These are phyloP conservation scores for Florisuga fusca DNA, from an alignment of 2,797 vertebrate genomes.

Conservation along the genomic window DNA sequence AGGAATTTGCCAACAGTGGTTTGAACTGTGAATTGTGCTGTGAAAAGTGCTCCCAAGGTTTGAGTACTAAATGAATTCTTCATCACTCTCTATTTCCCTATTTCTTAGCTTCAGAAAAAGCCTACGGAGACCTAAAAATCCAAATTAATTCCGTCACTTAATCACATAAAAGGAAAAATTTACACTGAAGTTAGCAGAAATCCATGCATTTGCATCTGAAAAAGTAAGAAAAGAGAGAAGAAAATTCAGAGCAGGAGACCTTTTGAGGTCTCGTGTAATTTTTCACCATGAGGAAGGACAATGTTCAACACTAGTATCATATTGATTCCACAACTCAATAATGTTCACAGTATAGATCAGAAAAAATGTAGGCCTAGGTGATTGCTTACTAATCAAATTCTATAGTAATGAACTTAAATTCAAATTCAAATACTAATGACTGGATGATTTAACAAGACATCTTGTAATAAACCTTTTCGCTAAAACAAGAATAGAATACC, in stretches of 20 bases:
- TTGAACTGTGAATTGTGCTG: background rate
- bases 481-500: background rate
- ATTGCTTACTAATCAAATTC: background rate
- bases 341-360: background rate
- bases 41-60: background rate
- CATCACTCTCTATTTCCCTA: background rate
- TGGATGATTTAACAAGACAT: background rate
- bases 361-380: background rate
- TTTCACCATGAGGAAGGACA: background rate
- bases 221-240: background rate
- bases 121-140: background rate
- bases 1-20: background rate
- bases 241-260: background rate
- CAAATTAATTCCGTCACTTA: background rate
- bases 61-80: background rate
- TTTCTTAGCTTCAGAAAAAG: background rate
- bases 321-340: background rate
- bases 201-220: background rate
- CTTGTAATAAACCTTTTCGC: background rate
- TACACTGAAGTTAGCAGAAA: background rate
- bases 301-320: fast-evolving
- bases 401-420: too few relatives aligned
- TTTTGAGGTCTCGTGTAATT: background rate
- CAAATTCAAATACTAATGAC: background rate
- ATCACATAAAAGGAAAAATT: background rate